Conservation (phyloP, 2,888 invertebrate genomes). For the Piscicola geometra region DNA sequence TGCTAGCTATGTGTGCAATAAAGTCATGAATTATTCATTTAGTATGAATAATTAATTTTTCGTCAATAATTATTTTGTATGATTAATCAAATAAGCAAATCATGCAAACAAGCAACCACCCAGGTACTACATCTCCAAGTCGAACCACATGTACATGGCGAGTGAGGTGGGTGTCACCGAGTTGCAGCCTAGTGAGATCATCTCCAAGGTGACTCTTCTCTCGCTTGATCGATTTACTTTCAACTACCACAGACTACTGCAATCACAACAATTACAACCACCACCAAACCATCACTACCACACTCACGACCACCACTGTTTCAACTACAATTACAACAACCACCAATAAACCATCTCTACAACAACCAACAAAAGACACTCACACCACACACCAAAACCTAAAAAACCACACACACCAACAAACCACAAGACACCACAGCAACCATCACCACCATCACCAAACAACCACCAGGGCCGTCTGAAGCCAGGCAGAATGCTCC, state of each 20-base stretch:
- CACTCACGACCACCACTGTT: not conserved
- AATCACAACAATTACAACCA: no score
- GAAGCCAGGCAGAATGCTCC: conserved; percentile 94
- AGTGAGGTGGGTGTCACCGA: conserved; percentile 90
- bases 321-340: no score
- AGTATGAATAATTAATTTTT: no score
- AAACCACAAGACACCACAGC: no score
- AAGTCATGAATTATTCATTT: no score
- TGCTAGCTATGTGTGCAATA: no score
- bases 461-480: conserved; percentile 71
- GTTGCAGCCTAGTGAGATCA: conserved; percentile 78
- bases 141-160: conserved; percentile 95
- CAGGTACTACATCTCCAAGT: conserved; percentile 83
- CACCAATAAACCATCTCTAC: not conserved
- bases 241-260: no score
- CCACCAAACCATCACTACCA: not conserved
- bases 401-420: not conserved
- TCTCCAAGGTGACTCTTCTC: conserved; percentile 75
- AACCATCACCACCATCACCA: conserved; percentile 1
- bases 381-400: not conserved
- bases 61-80: no score
- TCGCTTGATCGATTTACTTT: no score
- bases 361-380: not conserved
- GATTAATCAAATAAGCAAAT: no score
- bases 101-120: no score